Conservation (phyloP, 2,113 vertebrate species). For the Myrmecophaga tridactyla region DNA sequence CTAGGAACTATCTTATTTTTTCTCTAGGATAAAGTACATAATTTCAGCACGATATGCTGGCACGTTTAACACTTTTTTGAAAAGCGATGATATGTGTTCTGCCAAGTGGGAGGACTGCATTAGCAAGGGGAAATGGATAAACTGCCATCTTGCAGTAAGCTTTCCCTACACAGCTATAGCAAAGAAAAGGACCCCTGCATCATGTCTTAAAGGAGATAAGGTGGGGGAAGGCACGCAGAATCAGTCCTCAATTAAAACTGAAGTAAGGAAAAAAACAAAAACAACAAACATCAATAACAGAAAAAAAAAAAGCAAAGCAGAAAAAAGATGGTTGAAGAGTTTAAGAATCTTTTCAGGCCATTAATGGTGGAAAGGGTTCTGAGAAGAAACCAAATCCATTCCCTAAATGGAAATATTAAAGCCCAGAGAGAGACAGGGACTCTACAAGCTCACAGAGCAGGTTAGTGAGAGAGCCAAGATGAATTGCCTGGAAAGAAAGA, state of each 20-base stretch:
- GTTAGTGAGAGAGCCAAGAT: background rate
- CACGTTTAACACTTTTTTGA: background rate
- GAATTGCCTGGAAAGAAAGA: background rate
- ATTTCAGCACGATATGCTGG: background rate
- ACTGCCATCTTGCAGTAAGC: fast-evolving
- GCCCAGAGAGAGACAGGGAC: background rate
- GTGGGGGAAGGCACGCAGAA: background rate
- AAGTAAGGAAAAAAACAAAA: background rate
- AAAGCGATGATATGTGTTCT: background rate
- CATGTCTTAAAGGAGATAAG: background rate
- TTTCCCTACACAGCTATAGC: background rate
- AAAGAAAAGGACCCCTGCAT: background rate
- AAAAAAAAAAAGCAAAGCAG: background rate
- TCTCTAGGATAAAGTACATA: background rate
- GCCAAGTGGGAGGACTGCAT: background rate
- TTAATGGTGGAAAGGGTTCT: background rate
- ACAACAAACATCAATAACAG: too few relatives aligned
- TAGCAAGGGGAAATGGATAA: background rate
- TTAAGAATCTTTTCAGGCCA: background rate
- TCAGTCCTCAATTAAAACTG: background rate
- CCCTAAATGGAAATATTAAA: background rate
- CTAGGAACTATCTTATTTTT: background rate
- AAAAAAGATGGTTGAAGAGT: background rate
- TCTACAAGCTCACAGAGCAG: background rate
- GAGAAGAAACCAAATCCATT: background rate